Evolutionary conservation across 2,888 invertebrate species (phyloP), one percentile per base, ranked within the genome.

Genomic region (Habroteleia sp.): DNA sequence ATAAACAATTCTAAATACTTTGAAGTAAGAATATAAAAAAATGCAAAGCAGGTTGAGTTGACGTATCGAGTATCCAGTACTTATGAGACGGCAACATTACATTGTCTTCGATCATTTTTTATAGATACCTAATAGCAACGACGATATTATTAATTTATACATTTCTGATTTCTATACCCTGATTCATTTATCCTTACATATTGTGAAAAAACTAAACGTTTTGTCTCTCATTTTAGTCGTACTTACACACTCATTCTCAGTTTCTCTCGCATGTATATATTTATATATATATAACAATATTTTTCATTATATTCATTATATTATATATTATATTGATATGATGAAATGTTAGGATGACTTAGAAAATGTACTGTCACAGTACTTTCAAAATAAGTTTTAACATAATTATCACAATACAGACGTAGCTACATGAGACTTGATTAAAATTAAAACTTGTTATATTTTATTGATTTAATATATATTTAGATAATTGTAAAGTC

Each of bases 171-270:
- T 52, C 41, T 31, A 20, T 66, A 66, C 66, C 66, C 66, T 66
- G 66, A 56, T 66, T 56, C 39, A 56, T 44, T 56, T 56, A 66
- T 48, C 3, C 41, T 58, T 58, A 68, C 31, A 39, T 58, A 35
- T 65, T 48, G 48, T 68, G 68, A 58, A 68, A 68, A 68, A 68
- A 68, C 58, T 68, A 68, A 68, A 50, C 33, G 41, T 58, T 39
- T 23, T 23, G 10, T 50, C 13, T 48, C 58, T 41, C 39, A 39
- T 25, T 29, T 35, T 56, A 2, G 11, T 41, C 8, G 27, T 41
- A 63, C 23, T 41, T 50, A 14, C 29, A 2, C 50, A 63, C 31
- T 63, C 27, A 41, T n/a, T 41, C 41, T 0, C 31, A 25, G 20
- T 20, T 10, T 41, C 11, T 11, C 25, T 29, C 39, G 27, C 33